Evolutionary conservation across 2,888 invertebrate genomes (phyloP).

Genomic region (Caenorhabditis drosophilae): DNA sequence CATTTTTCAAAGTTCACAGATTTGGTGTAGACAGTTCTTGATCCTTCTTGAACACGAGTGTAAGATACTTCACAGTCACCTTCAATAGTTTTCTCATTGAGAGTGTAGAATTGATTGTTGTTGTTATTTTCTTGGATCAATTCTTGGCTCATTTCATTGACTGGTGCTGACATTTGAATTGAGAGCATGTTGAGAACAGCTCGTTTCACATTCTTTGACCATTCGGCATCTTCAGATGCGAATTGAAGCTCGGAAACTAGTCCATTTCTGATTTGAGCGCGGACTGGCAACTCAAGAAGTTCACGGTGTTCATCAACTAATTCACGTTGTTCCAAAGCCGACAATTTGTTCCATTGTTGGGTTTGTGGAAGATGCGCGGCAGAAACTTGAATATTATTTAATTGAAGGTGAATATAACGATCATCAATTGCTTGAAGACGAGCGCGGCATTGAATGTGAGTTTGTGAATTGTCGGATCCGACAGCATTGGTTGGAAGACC

Average conservation of each 20-base stretch:
- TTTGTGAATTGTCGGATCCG: slow-evolving; percentile 34
- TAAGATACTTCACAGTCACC: slow-evolving; percentile 61
- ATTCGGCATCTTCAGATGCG: slow-evolving; percentile 47
- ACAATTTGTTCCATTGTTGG: slow-evolving; percentile 18
- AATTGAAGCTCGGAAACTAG: slow-evolving; percentile 55
- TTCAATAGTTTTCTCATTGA: slow-evolving; percentile 55
- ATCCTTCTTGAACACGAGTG: slow-evolving; percentile 34
- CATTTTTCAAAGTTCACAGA: slow-evolving; percentile 71
- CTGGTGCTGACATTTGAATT: slow-evolving; percentile 36
- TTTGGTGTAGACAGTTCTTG: slow-evolving; percentile 39
- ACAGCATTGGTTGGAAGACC: slow-evolving; percentile 36
- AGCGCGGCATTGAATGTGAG: slow-evolving; percentile 35
- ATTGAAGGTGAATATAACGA: slow-evolving; percentile 29
- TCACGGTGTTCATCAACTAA: slow-evolving; percentile 31
- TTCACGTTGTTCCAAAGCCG: slow-evolving; percentile 45
- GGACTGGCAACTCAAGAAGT: slow-evolving; percentile 45
- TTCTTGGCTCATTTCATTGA: slow-evolving; percentile 14
- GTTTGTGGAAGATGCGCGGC: slow-evolving; percentile 19
- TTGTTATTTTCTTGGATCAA: slow-evolving; percentile 4
- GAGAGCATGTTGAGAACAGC: slow-evolving; percentile 62
- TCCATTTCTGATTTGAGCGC: slow-evolving; percentile 34
- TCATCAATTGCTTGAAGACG: slow-evolving; percentile 35
- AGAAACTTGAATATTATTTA: slow-evolving; percentile 22
- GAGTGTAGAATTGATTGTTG: slow-evolving; percentile 25
- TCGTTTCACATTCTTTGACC: slow-evolving; percentile 66